These are phyloP conservation scores for Pandemis corylana DNA, from an alignment of 2,888 invertebrate species.

Conservation along the genomic window DNA sequence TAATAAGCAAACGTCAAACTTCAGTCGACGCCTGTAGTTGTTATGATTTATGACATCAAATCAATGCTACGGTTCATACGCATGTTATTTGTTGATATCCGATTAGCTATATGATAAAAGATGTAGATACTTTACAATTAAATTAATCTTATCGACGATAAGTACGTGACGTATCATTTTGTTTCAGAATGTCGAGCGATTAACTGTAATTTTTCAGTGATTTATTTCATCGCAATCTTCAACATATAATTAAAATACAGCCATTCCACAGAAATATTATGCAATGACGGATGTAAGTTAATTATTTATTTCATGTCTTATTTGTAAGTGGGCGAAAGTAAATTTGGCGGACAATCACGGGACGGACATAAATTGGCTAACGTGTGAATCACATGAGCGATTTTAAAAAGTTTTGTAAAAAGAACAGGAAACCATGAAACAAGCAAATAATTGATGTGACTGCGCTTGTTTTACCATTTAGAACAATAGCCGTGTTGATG, in stretches of 20 bases:
- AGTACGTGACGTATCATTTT: slow-evolving; percentile 3
- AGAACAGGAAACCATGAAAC: slow-evolving; percentile 60
- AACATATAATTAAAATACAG: slow-evolving; percentile 2
- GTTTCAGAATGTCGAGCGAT: slow-evolving; percentile 8
- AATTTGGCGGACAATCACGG: slow-evolving; percentile 19
- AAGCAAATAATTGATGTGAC: slow-evolving; percentile 70
- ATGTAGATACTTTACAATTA: slow-evolving; percentile 23
- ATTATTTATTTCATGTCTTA: slow-evolving; percentile 15
- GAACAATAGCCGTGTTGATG: slow-evolving; percentile 76
- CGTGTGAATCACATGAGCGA: slow-evolving; percentile 21
- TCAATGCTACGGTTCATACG: slow-evolving; percentile 15
- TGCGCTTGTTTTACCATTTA: slow-evolving; percentile 69
- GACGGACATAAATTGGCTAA: background rate
- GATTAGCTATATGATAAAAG: slow-evolving; percentile 31
- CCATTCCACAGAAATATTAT: slow-evolving; percentile 16
- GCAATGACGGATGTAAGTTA: slow-evolving; percentile 24
- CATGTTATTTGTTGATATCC: slow-evolving; percentile 27
- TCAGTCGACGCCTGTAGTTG: slow-evolving; percentile 22
- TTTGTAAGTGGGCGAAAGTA: slow-evolving; percentile 19
- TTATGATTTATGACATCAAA: slow-evolving; percentile 30
- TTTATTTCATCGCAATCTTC: background rate
- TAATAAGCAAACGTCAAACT: slow-evolving; percentile 14
- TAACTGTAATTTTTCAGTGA: background rate
- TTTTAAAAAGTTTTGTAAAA: slow-evolving; percentile 43
- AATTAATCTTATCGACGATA: slow-evolving; percentile 35